phyloP scores from a whole-genome alignment of 2,888 invertebrate genomes.

The Dolichomitus sp. region DNA sequence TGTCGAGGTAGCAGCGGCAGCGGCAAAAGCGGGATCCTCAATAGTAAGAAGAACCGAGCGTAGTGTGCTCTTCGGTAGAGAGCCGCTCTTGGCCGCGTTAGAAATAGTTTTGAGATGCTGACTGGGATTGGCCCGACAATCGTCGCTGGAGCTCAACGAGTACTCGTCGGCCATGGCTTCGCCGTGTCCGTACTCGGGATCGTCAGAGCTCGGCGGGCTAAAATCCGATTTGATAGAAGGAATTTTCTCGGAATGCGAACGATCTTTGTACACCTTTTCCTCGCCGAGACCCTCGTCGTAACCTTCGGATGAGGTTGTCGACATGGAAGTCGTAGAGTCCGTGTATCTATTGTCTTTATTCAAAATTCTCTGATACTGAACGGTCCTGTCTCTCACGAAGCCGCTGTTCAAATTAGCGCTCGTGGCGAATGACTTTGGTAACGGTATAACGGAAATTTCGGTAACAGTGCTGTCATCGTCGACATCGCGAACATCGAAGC shows the following conservation, averaged over 20 bases:
- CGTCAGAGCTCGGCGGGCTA: slow-evolving; percentile 87
- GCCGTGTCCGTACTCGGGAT: slow-evolving; percentile 88
- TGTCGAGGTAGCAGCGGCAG: slow-evolving; percentile 90
- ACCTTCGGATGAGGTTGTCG: slow-evolving; percentile 85
- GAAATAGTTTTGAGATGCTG: slow-evolving; percentile 79
- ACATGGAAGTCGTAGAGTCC: slow-evolving; percentile 83
- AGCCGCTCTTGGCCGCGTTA: slow-evolving; percentile 76
- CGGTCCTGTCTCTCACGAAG: slow-evolving; percentile 86
- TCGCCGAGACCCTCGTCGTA: slow-evolving; percentile 89
- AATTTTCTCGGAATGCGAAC: slow-evolving; percentile 88
- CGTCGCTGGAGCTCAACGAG: slow-evolving; percentile 86
- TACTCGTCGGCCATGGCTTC: slow-evolving; percentile 90
- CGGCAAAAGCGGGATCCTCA: slow-evolving; percentile 92
- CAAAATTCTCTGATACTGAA: slow-evolving; percentile 86
- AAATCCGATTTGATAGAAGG: slow-evolving; percentile 82
- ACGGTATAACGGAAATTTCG: slow-evolving; percentile 89
- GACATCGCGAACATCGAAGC: slow-evolving; percentile 92
- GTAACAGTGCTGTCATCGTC: slow-evolving; percentile 90
- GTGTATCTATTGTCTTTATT: slow-evolving; percentile 83
- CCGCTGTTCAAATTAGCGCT: slow-evolving; percentile 83
- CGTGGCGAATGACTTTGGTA: slow-evolving; percentile 87
- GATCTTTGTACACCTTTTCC: slow-evolving; percentile 91
- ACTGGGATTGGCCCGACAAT: slow-evolving; percentile 77
- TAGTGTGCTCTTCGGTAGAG: slow-evolving; percentile 80
- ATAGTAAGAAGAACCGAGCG: slow-evolving; percentile 89